Evolutionary conservation across 2,113 vertebrate genomes (phyloP).

Genomic region (Spea multiplicata): DNA sequence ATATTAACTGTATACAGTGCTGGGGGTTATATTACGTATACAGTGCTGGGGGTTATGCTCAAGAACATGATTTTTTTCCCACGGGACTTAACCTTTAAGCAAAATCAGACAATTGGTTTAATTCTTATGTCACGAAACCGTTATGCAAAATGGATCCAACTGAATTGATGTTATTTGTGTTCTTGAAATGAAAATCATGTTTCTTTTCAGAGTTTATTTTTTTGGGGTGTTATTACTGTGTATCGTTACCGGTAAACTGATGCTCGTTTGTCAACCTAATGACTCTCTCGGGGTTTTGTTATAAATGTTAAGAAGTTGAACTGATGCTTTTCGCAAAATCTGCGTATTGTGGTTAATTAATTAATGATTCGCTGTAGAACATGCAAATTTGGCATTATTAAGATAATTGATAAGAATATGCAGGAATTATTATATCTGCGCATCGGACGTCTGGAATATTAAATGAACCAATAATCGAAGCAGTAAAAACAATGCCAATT

Average conservation of each 20-base stretch:
- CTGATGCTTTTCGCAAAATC: slow-evolving; percentile 7
- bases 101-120: too few relatives aligned
- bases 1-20: too few relatives aligned
- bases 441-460: background rate
- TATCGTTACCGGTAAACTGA: slow-evolving; percentile 10
- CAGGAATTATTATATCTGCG: background rate
- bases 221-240: background rate
- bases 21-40: too few relatives aligned
- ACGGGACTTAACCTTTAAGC: too few relatives aligned
- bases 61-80: too few relatives aligned
- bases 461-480: background rate
- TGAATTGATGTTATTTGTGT: background rate
- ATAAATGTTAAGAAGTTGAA: slow-evolving; percentile 19
- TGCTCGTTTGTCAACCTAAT: slow-evolving; percentile 1
- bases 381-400: slow-evolving; percentile 44
- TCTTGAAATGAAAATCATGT: slow-evolving; percentile 6
- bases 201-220: too few relatives aligned
- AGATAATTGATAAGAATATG: slow-evolving; percentile 32
- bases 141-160: background rate
- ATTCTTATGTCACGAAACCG: too few relatives aligned
- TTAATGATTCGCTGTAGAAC: slow-evolving; percentile 7
- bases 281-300: slow-evolving; percentile 6
- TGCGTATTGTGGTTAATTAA: slow-evolving; percentile 21
- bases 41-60: too few relatives aligned
- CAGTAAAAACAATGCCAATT: background rate